Base-by-base conservation (phyloP, 2,113 vertebrate genomes). In the Datnioides undecimradiatus region DNA sequence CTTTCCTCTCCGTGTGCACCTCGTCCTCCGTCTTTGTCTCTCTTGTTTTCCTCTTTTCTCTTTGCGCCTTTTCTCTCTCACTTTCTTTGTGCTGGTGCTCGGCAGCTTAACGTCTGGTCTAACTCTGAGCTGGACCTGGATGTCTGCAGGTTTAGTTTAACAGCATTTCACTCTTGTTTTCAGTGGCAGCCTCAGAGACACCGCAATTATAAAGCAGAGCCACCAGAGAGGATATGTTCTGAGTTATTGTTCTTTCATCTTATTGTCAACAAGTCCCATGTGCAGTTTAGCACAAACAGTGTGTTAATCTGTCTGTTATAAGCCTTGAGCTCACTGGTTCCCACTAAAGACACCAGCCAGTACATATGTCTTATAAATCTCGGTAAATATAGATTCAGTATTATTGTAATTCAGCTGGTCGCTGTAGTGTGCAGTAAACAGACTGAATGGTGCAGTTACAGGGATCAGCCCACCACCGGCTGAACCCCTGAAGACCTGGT, bases 41-140 rank as follows among this genome's bases (percentile, higher is more conserved):
- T 33, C 2, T 67, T 31, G 31, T 60, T 14, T 48, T 40, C 38
- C 11, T n/a, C 9, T 54, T 27, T 51, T 51, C 21, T 59, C n/a
- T 64, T 10, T 31, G 36, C 4, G 27, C 27, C 63, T 63, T 58
- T 40, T 51, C 65, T 67, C 21, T 68, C 31, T 40, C 54, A 54
- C 48, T 48, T 48, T 12, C 52, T 66, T 43, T 45, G 21, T 16
- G 0, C 40, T 31, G 10, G 0, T 40, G 65, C 17, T 34, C 13
- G 14, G 21, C 41, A 33, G 41, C 34, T 40, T 48, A 41, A 66
- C 60, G 43, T 60, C n/a, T 33, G 1, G 33, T 14, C 25, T 7
- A 19, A 52, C 38, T 43, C 43, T 16, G 3, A 63, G 19, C 43
- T 31, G 3, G 48, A n/a, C 10, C 25, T 23, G n/a, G n/a, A 63